These are phyloP conservation scores for Diachrysia chrysitis DNA, from an alignment of 2,888 invertebrate species.

Conservation along the genomic window DNA sequence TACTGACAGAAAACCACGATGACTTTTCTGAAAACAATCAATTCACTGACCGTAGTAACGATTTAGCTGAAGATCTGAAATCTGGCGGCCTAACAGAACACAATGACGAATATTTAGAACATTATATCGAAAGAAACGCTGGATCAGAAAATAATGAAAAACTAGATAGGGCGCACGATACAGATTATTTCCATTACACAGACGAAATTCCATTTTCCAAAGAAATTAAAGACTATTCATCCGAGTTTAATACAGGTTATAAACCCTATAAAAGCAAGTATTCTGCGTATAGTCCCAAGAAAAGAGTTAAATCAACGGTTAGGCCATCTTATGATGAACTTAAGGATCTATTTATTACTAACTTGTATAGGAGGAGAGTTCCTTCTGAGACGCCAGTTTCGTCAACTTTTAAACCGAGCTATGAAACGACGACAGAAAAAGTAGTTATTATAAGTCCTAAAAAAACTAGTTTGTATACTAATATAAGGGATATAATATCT, in stretches of 20 bases:
- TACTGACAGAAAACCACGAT: not conserved
- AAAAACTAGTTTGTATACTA: constrained; percentile 73
- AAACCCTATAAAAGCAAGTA: constrained; percentile 76
- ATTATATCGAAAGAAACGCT: constrained; percentile 26
- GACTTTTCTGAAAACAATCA: constrained; percentile 12
- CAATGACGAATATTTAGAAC: constrained; percentile 44
- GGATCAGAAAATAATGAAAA: constrained; percentile 16
- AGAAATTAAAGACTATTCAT: constrained; percentile 78
- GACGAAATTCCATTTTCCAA: constrained; percentile 67
- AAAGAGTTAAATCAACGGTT: constrained; percentile 58
- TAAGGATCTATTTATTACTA: constrained; percentile 71
- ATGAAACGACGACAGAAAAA: constrained; percentile 67
- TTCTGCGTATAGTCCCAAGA: constrained; percentile 53
- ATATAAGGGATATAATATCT: constrained; percentile 64
- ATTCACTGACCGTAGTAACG: constrained; percentile 35
- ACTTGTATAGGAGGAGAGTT: constrained; percentile 58
- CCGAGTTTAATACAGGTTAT: constrained; percentile 71
- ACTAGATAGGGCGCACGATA: constrained; percentile 38
- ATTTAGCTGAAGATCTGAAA: constrained; percentile 29
- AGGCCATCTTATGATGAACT: constrained; percentile 71
- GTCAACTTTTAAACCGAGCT: constrained; percentile 66
- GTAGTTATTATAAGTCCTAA: constrained; percentile 71
- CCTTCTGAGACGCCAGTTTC: constrained; percentile 60
- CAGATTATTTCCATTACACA: constrained; percentile 69
- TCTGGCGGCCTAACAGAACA: constrained; percentile 45